Base-by-base conservation (phyloP, 2,888 invertebrate genomes). In the Alloplasta piceator region DNA sequence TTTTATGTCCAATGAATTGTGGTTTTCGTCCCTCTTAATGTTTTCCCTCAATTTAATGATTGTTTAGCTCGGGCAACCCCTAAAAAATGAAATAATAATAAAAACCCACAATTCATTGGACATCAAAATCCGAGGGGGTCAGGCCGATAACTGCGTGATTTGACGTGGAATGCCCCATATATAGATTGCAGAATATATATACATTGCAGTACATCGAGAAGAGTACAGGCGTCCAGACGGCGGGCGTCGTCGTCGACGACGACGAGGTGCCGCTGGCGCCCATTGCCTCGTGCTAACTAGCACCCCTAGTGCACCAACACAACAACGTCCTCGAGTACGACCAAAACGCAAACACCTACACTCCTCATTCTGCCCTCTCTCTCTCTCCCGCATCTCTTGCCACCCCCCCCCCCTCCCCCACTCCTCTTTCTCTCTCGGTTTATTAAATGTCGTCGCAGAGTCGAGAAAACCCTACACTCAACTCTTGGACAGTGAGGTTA, bases 141-240 rank as follows among this genome's bases (percentile, higher is more conserved):
- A n/a, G n/a, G n/a, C n/a, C n/a, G n/a, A n/a, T n/a, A n/a, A n/a
- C n/a, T n/a, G n/a, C n/a, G n/a, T n/a, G n/a, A n/a, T n/a, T n/a
- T n/a, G n/a, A n/a, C n/a, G n/a, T n/a, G n/a, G n/a, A n/a, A n/a
- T n/a, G n/a, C n/a, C n/a, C n/a, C n/a, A 38, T 48, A 12, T 38
- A 48, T 55, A 39, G 6, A 58, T 50, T 43, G 72, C 48, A 67
- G 58, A 61, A 14, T 43, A 58, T 52, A 56, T 60, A 55, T 70
- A 78, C 83, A 83, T 80, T 72, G 79, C 66, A 83, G 73, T 77
- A 85, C 78, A 82, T 83, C 75, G 85, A 85, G 88, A 87, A 82
- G 87, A 84, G 86, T 87, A 88, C 88, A 86, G 89, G 90, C 91
- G 91, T 90, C 91, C 90, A 91, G 91, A 91, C 91, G 91, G 90